Evolutionary conservation across 2,888 invertebrate genomes (phyloP), one percentile per base, ranked within the genome.

Genomic region (Dryobota labecula): DNA sequence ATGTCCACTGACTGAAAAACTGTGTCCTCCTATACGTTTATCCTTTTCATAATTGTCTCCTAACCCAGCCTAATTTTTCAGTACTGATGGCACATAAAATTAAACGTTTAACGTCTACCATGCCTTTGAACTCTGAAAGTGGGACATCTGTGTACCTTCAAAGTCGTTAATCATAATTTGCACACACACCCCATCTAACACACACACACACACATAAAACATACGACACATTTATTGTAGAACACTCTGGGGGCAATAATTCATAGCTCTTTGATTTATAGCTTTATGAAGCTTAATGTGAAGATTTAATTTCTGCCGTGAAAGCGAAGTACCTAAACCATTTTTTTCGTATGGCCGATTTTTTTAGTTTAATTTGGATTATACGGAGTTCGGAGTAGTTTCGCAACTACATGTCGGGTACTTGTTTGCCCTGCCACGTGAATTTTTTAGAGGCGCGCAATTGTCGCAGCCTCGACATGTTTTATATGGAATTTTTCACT

Each of bases 251-350:
- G 9, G 47, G 67, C 60, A 53, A 80, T 80, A 80, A 73, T 67
- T 84, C 73, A 83, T 45, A 38, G 53, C 54, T 62, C 58, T 76
- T 68, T 83, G 81, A 84, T 84, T 83, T 84, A 85, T 70, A 30
- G 70, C 62, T 15, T 38, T 8, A 47, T 33, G 60, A 45, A 43
- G 45, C 74, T 27, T 80, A 77, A 83, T 81, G 54, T 51, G 33
- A 36, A 53, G 38, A 68, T 73, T 76, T 47, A 66, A 80, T 76
- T 73, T 74, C 33, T 27, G n/a, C 15, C 24, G 24, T 62, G 24
- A 30, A 70, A 54, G 11, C 36, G 15, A 20, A 9, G 7, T 15
- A 38, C 9, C 18, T 15, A 11, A 58, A 47, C 57, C 18, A 36
- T 47, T 43, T n/a, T 41, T 47, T 47, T 24, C 20, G 9, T 58